Conservation (phyloP, 1,140 invertebrate genomes). For the Penaeus japonicus region DNA sequence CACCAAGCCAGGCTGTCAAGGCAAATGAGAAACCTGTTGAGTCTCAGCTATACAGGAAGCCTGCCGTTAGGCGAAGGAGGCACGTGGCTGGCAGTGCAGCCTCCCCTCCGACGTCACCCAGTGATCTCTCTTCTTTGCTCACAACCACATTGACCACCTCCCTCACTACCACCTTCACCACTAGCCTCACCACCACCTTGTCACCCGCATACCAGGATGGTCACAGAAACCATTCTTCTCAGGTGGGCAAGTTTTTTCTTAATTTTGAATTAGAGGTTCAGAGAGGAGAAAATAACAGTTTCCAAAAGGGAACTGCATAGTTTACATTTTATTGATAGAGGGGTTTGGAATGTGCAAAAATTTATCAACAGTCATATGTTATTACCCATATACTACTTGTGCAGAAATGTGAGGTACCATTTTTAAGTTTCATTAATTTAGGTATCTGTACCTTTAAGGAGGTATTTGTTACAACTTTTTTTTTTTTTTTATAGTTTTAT, state of each 20-base stretch:
- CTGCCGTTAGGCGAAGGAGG: slow-evolving; percentile 39
- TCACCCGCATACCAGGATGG: slow-evolving; percentile 16
- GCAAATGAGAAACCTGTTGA: neutral
- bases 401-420: no score
- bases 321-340: no score
- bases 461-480: no score
- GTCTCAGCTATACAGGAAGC: slow-evolving; percentile 37
- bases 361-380: no score
- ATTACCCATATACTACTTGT: no score
- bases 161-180: slow-evolving; percentile 26
- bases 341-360: no score
- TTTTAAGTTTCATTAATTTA: no score
- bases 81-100: slow-evolving; percentile 39
- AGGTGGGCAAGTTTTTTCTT: neutral
- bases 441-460: no score
- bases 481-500: no score
- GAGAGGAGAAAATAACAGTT: no score
- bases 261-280: neutral
- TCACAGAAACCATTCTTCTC: slow-evolving; percentile 17
- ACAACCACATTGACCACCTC: slow-evolving; percentile 21
- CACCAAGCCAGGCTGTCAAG: neutral
- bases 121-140: slow-evolving; percentile 36
- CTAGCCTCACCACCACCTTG: slow-evolving; percentile 24
- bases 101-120: slow-evolving; percentile 29
- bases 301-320: neutral